phyloP scores from a whole-genome alignment of 2,113 vertebrate species.

The Aphyosemion australe region DNA sequence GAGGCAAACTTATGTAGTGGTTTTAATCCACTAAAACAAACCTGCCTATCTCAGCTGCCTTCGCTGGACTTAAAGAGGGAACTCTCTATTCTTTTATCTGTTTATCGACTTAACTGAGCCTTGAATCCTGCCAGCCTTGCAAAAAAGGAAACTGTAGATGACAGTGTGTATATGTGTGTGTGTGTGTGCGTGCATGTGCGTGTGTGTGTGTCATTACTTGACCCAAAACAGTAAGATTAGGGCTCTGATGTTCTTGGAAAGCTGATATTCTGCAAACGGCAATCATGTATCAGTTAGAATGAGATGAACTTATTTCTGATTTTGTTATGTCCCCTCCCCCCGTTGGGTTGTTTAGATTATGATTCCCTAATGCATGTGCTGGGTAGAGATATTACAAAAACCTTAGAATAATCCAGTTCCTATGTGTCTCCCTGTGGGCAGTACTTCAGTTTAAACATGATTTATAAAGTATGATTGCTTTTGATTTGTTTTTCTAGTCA shows the following conservation, averaged over 20 bases:
- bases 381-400: constrained; percentile 55
- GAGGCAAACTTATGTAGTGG: constrained; percentile 32
- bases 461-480: constrained; percentile 75
- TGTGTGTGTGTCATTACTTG: constrained; percentile 72
- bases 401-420: constrained; percentile 61
- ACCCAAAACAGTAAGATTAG: constrained; percentile 75
- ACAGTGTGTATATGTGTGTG: constrained; percentile 63
- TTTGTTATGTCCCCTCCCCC: constrained; percentile 42
- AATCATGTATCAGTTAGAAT: constrained; percentile 76
- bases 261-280: constrained; percentile 80
- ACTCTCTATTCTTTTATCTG: constrained; percentile 56
- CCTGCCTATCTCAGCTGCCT: constrained; percentile 62
- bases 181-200: constrained; percentile 64
- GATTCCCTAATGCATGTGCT: constrained; percentile 77
- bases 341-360: constrained; percentile 61
- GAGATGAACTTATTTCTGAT: constrained; percentile 43
- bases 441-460: constrained; percentile 65
- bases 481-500: constrained; percentile 72
- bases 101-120: constrained; percentile 72
- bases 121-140: constrained; percentile 70
- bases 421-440: constrained; percentile 49
- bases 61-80: constrained; percentile 65
- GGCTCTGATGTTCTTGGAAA: constrained; percentile 68
- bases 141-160: constrained; percentile 70
- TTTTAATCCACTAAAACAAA: constrained; percentile 35